Percentiles rank a stretch among this genome's conserved stretches.
Conservation (phyloP, 2,888 invertebrate genomes). For the Cerceris ruficornis region DNA sequence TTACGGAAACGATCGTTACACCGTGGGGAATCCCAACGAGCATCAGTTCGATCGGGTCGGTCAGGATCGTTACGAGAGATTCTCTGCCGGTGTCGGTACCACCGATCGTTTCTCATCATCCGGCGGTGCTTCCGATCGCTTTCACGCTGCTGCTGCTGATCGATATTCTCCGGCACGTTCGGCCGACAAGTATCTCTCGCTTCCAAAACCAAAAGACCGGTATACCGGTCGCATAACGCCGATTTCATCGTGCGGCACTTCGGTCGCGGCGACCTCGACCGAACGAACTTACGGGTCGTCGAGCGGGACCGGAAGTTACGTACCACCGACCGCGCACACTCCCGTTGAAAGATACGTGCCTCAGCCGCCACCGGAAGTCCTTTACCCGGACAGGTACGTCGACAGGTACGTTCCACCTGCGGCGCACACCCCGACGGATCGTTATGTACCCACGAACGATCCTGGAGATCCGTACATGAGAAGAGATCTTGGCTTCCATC, state of each 20-base stretch:
- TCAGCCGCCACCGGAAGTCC: slow-evolving; percentile 79
- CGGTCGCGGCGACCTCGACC: slow-evolving; percentile 56
- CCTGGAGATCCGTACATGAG: slow-evolving; percentile 84
- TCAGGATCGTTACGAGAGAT: slow-evolving; percentile 65
- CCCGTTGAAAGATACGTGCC: slow-evolving; percentile 90
- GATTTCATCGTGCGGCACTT: slow-evolving; percentile 52
- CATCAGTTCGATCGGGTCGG: slow-evolving; percentile 58
- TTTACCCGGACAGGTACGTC: slow-evolving; percentile 78
- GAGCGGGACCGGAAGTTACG: slow-evolving; percentile 79
- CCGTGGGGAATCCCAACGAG: slow-evolving; percentile 61
- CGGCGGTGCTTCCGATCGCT: slow-evolving; percentile 66
- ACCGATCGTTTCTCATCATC: slow-evolving; percentile 66
- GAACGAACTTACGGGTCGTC: slow-evolving; percentile 73
- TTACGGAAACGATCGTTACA: slow-evolving; percentile 68
- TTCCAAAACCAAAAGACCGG: slow-evolving; percentile 79
- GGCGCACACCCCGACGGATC: slow-evolving; percentile 88
- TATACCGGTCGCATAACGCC: slow-evolving; percentile 69
- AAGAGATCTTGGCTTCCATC: slow-evolving; percentile 84
- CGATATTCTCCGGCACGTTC: slow-evolving; percentile 77
- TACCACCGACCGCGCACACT: slow-evolving; percentile 88
- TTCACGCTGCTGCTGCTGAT: slow-evolving; percentile 70
- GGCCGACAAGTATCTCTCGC: slow-evolving; percentile 77
- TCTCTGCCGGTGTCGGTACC: slow-evolving; percentile 26
- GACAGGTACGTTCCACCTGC: slow-evolving; percentile 87
- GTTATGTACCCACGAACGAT: slow-evolving; percentile 85